Evolutionary conservation across 2,113 vertebrate species (phyloP), one percentile per base, ranked within the genome.

Genomic region (Formicarius rufipectus): DNA sequence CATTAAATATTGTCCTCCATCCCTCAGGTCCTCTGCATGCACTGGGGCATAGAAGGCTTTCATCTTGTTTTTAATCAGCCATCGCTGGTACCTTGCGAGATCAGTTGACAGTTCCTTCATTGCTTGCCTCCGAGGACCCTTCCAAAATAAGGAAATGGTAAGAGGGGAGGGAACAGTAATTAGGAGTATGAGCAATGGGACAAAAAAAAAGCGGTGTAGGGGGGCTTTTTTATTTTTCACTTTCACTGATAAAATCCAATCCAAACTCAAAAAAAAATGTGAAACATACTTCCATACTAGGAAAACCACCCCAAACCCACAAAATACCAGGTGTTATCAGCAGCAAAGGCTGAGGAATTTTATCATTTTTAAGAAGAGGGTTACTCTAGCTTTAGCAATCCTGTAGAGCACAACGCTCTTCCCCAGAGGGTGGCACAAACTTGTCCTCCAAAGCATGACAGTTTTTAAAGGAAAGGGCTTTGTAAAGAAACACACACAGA

Each of bases 21-120:
- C 98, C 63, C 99, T 98, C 89, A 99, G 97, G 94, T 99, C 99
- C 82, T 99, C 99, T 40, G 99, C 99, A 64, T 99, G 99, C 30
- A 99, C 99, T 4, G 99, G 98, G 2, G 99, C 98, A 97, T 99
- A 99, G 97, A 99, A 99, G 30, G 98, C 99, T 96, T 99, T 99
- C 97, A 98, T 99, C 97, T 99, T 99, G 42, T 98, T 99, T 97
- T 98, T 99, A 92, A 99, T 98, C 33, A 99, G 98, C 99, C 99
- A 99, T 39, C 99, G 98, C 71, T 99, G 99, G 81, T 99, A 99
- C 42, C 97, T 98, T 42, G 98, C 76, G 96, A 99, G 97, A 80
- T 99, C 99, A 69, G 98, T 97, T 47, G 98, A 97, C 68, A 99
- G 94, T 19, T 99, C 99, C 95, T 99, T 99, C 92, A 99, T 98